These are phyloP conservation scores for Candidula unifasciata DNA, from an alignment of 2,888 invertebrate genomes.

Conservation along the genomic window DNA sequence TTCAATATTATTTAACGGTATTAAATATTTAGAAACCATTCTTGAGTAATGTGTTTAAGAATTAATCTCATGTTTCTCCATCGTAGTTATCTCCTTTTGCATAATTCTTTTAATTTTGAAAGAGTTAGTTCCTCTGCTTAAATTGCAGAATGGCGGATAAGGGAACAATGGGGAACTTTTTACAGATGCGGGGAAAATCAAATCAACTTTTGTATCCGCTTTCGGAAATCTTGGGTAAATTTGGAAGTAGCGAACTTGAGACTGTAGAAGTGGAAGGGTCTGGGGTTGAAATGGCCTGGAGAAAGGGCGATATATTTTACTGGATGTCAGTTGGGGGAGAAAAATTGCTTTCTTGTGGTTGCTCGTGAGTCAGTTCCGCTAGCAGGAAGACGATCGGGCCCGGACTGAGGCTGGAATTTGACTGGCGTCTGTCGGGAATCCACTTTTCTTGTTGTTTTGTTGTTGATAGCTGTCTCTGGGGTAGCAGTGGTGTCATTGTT, in stretches of 20 bases:
- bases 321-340: background rate
- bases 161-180: no score
- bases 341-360: background rate
- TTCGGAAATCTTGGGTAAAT: no score
- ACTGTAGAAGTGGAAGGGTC: background rate
- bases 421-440: background rate
- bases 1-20: background rate
- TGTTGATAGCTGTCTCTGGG: background rate
- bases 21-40: slow-evolving; percentile 7
- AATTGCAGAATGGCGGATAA: no score
- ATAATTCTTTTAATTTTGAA: background rate
- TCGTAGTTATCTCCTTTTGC: background rate
- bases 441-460: background rate
- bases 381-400: background rate
- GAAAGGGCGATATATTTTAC: background rate
- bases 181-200: background rate
- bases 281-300: background rate
- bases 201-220: background rate
- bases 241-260: no score
- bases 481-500: background rate
- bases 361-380: background rate
- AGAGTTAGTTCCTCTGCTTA: no score
- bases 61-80: background rate
- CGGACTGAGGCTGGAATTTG: background rate
- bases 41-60: slow-evolving; percentile 16